Evolutionary conservation across 1,140 invertebrate species (phyloP).

Genomic region (Myzus persicae): DNA sequence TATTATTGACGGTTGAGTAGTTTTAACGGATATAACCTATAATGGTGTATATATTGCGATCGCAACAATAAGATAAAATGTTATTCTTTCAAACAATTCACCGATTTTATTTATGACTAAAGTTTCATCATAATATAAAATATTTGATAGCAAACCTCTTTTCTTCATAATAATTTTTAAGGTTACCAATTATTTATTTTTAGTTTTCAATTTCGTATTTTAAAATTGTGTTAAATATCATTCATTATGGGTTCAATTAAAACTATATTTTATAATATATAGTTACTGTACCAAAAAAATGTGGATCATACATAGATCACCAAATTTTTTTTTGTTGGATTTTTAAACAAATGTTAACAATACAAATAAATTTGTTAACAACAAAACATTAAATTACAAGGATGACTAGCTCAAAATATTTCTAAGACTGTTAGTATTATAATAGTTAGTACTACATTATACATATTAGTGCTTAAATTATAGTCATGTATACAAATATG

Average conservation of each 20-base stretch:
- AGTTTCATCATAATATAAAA: too few species aligned
- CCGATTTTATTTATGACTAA: too few species aligned
- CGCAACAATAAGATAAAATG: too few species aligned
- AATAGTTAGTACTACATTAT: background rate
- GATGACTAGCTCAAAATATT: background rate
- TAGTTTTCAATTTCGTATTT: background rate
- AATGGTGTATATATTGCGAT: background rate
- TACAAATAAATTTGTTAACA: too few species aligned
- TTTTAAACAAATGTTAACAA: background rate
- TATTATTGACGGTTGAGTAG: background rate
- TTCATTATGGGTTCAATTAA: background rate
- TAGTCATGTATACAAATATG: background rate
- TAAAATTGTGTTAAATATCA: background rate
- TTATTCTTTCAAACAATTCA: too few species aligned
- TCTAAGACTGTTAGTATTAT: background rate
- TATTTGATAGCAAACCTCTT: too few species aligned
- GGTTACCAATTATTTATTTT: too few species aligned
- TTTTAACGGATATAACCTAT: background rate
- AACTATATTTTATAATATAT: background rate
- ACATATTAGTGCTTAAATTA: background rate
- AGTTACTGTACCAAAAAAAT: background rate
- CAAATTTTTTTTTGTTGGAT: background rate
- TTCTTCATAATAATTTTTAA: too few species aligned
- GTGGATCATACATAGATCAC: background rate
- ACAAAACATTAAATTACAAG: too few species aligned